phyloP scores from a whole-genome alignment of 1,140 invertebrate genomes.

The Metopolophium dirhodum region DNA sequence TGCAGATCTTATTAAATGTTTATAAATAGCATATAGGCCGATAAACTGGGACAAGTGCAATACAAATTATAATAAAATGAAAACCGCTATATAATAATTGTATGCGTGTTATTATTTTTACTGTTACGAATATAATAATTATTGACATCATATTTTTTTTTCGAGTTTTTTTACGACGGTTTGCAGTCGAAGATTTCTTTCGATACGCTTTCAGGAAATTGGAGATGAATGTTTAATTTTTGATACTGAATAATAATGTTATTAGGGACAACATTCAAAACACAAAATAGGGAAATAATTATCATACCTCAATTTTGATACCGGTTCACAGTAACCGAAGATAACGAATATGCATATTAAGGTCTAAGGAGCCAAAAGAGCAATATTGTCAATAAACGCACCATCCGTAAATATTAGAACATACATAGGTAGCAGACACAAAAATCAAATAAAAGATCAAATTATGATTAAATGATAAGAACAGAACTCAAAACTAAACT shows the following conservation, averaged over 20 bases:
- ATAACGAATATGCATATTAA: not conserved
- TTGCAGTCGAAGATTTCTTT: not conserved
- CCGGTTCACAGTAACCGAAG: not conserved
- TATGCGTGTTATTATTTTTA: not conserved
- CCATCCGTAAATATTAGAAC: not conserved
- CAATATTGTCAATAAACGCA: not conserved
- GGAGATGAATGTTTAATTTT: not conserved
- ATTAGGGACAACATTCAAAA: not conserved
- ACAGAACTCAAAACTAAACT: no score
- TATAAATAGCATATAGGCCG: conserved; percentile 8
- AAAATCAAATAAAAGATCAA: not conserved
- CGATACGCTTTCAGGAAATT: not conserved
- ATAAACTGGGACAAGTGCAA: conserved; percentile 21
- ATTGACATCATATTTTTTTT: not conserved
- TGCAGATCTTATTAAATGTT: not conserved
- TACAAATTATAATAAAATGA: not conserved
- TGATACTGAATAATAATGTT: not conserved
- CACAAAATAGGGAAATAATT: not conserved
- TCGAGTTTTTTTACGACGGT: not conserved
- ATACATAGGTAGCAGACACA: not conserved
- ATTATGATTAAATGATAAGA: not conserved
- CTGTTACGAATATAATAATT: conserved; percentile 10
- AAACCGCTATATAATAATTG: not conserved
- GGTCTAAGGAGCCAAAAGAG: no score
- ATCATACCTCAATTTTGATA: not conserved